phyloP scores from a whole-genome alignment of 2,113 vertebrate species.

The Rhagologus leucostigma region DNA sequence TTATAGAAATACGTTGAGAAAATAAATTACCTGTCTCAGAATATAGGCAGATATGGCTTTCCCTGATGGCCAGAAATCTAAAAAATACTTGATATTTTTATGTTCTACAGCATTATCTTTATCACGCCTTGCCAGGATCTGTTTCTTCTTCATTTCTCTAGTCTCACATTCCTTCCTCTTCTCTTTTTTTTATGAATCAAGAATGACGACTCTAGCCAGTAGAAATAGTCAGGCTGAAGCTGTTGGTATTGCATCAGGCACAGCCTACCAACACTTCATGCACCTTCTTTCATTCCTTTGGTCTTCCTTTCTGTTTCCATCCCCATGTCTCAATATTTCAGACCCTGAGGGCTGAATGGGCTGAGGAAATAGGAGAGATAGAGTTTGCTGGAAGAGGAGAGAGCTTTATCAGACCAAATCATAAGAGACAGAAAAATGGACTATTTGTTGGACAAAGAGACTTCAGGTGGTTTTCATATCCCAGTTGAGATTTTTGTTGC shows the following conservation, averaged over 20 bases:
- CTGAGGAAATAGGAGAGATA: background rate
- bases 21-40: background rate
- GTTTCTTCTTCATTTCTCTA: background rate
- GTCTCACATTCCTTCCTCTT: background rate
- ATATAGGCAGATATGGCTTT: background rate
- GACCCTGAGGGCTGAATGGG: background rate
- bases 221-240: background rate
- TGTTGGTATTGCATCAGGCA: background rate
- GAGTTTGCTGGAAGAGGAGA: background rate
- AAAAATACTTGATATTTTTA: background rate
- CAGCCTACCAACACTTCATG: background rate
- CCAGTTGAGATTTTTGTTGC: background rate
- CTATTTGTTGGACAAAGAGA: background rate
- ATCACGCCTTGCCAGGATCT: rapidly evolving
- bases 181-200: background rate
- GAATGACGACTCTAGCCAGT: background rate
- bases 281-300: background rate
- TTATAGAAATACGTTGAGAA: background rate
- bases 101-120: background rate
- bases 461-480: background rate
- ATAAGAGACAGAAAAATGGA: background rate
- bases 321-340: background rate
- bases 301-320: background rate
- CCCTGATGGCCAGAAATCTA: background rate
- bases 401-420: background rate